These are phyloP conservation scores for Tarsius wallacei DNA, from an alignment of 2,797 vertebrate species.

Conservation along the genomic window DNA sequence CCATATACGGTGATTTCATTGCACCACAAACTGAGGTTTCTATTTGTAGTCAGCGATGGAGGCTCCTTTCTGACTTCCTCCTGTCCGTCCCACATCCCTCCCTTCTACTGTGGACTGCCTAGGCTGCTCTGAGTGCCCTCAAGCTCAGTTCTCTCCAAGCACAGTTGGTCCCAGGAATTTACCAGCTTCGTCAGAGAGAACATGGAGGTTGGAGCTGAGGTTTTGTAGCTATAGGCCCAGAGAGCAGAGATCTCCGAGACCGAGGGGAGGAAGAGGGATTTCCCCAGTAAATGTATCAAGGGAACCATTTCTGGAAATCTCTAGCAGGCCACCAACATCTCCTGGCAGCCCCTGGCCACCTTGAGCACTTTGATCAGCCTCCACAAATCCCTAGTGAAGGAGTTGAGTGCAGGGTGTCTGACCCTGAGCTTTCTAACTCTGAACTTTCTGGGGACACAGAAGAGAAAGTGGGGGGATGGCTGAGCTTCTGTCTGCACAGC, in stretches of 20 bases:
- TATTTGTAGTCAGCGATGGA: constrained; percentile 24
- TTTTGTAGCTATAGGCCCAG: background rate
- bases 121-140: background rate
- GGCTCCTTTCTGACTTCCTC: constrained; percentile 1
- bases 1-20: constrained; percentile 77
- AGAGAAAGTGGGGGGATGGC: background rate
- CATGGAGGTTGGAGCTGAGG: background rate
- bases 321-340: background rate
- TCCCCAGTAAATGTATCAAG: background rate
- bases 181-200: background rate
- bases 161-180: background rate
- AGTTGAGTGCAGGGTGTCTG: background rate
- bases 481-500: background rate
- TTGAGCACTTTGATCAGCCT: background rate
- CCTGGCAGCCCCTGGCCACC: background rate
- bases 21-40: constrained; percentile 77
- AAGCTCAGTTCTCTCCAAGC: background rate
- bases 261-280: background rate
- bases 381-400: background rate
- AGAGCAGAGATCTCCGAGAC: background rate
- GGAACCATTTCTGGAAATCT: background rate
- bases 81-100: background rate
- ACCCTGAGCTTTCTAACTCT: background rate
- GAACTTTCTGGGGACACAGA: constrained; percentile 5
- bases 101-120: background rate